A percentile compares a stretch with the other conserved stretches of the same genome.
Evolutionary conservation across 1,140 invertebrate genomes (phyloP).

Genomic region (Eciton burchellii): DNA sequence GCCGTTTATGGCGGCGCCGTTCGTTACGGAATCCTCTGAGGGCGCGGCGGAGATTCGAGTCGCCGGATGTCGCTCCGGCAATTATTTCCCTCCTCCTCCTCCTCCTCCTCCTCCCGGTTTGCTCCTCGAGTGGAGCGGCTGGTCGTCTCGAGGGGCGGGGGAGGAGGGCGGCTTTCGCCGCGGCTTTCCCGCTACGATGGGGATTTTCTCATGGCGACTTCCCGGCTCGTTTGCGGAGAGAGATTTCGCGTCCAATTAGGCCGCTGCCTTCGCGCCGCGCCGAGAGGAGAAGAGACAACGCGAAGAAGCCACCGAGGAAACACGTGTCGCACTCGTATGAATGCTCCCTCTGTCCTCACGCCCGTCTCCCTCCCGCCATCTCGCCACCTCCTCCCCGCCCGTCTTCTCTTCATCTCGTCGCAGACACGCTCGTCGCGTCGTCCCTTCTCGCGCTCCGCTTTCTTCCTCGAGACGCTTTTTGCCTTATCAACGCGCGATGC

Average conservation of each 20-base stretch:
- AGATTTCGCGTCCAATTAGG: conserved; percentile 74
- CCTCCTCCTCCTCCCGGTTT: neutral
- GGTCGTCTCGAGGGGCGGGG: too few species aligned
- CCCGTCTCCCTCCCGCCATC: neutral
- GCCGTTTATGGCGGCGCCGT: neutral
- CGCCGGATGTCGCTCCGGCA: too few species aligned
- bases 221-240: conserved; percentile 65
- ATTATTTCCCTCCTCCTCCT: neutral
- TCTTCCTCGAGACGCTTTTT: conserved; percentile 42
- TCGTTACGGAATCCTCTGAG: neutral
- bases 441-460: conserved; percentile 20
- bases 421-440: neutral
- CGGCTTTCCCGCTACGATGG: conserved; percentile 69
- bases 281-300: conserved; percentile 54
- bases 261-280: conserved; percentile 65
- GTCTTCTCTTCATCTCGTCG: neutral
- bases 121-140: too few species aligned
- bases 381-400: neutral
- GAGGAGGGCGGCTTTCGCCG: conserved; percentile 14
- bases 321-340: conserved; percentile 57
- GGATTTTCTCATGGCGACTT: conserved; percentile 59
- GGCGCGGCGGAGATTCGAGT: too few species aligned
- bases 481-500: conserved; percentile 18
- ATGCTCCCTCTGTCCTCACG: conserved; percentile 62
- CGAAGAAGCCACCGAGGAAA: conserved; percentile 59